Conservation (phyloP, 2,888 invertebrate species). For the Chloroclysta siterata region DNA sequence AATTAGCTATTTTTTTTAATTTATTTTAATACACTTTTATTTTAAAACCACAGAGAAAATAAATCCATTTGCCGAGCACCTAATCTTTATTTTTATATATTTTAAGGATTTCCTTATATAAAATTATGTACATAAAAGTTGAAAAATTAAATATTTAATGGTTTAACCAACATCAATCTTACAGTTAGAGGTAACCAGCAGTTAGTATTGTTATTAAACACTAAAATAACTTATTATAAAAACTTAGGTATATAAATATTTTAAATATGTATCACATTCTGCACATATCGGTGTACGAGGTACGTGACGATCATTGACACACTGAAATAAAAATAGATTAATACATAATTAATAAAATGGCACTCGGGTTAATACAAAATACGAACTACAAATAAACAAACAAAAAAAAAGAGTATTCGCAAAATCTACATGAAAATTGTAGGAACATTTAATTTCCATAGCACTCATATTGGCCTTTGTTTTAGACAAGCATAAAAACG, state of each 20-base stretch:
- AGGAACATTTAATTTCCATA: neutral
- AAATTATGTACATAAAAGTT: neutral
- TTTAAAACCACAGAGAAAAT: neutral
- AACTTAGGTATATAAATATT: neutral
- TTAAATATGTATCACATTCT: conserved; percentile 59
- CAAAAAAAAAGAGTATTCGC: conserved; percentile 2
- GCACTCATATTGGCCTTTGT: neutral
- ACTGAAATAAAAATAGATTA: conserved; percentile 71
- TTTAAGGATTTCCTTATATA: neutral
- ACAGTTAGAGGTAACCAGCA: conserved; percentile 42
- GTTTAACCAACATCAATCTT: conserved; percentile 34
- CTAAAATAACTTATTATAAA: conserved; percentile 32
- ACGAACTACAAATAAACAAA: neutral
- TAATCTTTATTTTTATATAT: conserved; percentile 1
- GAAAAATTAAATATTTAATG: conserved; percentile 29
- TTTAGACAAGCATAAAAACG: conserved; percentile 1
- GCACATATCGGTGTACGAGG: conserved; percentile 75
- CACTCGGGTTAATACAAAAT: conserved; percentile 24
- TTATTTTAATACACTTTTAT: neutral
- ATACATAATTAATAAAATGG: conserved; percentile 44
- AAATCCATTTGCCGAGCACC: conserved; percentile 8
- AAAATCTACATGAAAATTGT: conserved; percentile 2
- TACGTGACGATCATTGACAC: conserved; percentile 74
- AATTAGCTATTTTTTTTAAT: neutral
- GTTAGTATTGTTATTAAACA: conserved; percentile 32